Percentiles rank a stretch among this genome's conserved stretches.
Conservation (phyloP, 1,140 invertebrate species). For the Drosophila fuyamai region DNA sequence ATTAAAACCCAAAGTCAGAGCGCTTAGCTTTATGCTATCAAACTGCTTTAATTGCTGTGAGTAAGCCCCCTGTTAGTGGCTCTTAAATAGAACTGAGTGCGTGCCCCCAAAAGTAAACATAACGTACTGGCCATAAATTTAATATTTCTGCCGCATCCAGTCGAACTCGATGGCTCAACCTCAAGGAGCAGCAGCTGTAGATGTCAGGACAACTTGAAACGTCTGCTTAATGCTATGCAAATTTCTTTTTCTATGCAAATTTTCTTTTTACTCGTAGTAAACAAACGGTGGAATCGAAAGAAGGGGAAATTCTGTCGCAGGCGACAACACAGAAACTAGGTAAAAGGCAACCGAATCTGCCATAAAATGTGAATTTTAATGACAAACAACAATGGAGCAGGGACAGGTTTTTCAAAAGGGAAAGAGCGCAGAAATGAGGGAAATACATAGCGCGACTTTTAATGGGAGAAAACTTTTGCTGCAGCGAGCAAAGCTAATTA, state of each 20-base stretch:
- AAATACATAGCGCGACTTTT: conserved; percentile 34
- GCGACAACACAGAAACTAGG: conserved; percentile 29
- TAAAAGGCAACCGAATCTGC: conserved; percentile 49
- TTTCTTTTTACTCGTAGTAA: conserved; percentile 57
- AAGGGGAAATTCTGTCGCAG: conserved; percentile 25
- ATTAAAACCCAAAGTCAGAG: conserved; percentile 14
- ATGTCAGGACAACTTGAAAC: conserved; percentile 49
- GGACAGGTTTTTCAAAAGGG: background rate
- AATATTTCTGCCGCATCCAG: conserved; percentile 20
- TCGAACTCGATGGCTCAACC: conserved; percentile 15
- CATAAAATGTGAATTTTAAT: conserved; percentile 59
- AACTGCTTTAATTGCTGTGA: conserved; percentile 14
- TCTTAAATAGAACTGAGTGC: background rate
- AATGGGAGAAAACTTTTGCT: conserved; percentile 50
- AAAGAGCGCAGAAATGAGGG: background rate
- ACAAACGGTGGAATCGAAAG: conserved; percentile 58
- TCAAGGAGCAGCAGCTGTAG: conserved; percentile 24
- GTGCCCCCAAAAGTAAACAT: background rate
- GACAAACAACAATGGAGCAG: conserved; percentile 20
- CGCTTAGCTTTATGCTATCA: conserved; percentile 25
- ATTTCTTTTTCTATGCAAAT: conserved; percentile 79
- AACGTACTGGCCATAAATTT: conserved; percentile 23
- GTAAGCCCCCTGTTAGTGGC: background rate
- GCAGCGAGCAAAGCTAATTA: conserved; percentile 50
- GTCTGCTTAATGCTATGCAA: conserved; percentile 78